A percentile compares a stretch with the other conserved stretches of the same genome.
phyloP scores from a whole-genome alignment of 1,140 invertebrate genomes.

The Elymnias hypermnestra region DNA sequence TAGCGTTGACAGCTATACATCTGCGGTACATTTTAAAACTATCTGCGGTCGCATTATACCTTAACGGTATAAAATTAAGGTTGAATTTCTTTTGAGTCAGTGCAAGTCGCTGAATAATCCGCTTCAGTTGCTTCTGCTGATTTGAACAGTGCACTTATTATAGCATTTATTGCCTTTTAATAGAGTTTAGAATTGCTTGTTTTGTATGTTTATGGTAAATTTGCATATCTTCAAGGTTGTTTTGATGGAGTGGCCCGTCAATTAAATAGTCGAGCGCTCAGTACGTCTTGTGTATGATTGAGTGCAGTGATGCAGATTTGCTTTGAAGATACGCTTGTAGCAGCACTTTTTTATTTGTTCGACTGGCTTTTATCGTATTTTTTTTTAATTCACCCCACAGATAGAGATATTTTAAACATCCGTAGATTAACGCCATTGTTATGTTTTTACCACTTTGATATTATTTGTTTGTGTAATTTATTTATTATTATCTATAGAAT shows the following conservation, averaged over 20 bases:
- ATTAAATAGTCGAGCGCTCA: slow-evolving; percentile 62
- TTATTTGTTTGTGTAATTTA: too few relatives aligned
- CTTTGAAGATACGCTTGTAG: slow-evolving; percentile 42
- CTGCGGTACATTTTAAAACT: slow-evolving; percentile 25
- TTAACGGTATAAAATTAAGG: background rate
- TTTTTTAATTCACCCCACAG: background rate
- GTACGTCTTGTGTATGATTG: slow-evolving; percentile 58
- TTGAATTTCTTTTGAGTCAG: slow-evolving; percentile 3
- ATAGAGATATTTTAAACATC: too few relatives aligned
- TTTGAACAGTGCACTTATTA: slow-evolving; percentile 3
- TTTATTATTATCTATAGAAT: too few relatives aligned
- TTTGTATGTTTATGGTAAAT: slow-evolving; percentile 11
- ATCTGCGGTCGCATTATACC: background rate
- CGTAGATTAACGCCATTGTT: too few relatives aligned
- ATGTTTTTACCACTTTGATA: too few relatives aligned
- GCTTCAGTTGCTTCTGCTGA: slow-evolving; percentile 11
- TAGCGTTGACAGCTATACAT: slow-evolving; percentile 42
- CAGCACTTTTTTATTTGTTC: slow-evolving; percentile 16
- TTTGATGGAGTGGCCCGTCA: slow-evolving; percentile 70
- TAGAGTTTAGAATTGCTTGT: slow-evolving; percentile 23
- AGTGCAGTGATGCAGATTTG: slow-evolving; percentile 65
- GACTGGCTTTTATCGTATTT: slow-evolving; percentile 5
- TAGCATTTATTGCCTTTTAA: slow-evolving; percentile 7
- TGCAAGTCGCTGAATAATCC: slow-evolving; percentile 1
- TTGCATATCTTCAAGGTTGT: slow-evolving; percentile 46